Evolutionary conservation across 1,140 invertebrate species (phyloP).

Genomic region (Aporrectodea caliginosa): DNA sequence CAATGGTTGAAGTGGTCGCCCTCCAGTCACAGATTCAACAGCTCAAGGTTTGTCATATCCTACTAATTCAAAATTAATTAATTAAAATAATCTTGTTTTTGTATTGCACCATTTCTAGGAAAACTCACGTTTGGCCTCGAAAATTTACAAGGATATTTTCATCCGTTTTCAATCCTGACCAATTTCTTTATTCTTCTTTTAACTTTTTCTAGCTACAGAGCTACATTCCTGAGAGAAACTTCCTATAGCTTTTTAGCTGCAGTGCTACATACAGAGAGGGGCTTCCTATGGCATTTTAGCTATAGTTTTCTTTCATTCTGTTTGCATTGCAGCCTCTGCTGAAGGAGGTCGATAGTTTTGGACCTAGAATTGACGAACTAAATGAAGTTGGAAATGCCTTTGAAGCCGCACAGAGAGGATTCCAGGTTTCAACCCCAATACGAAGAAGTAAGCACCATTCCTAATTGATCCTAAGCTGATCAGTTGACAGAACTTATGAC

Average conservation of each 20-base stretch:
- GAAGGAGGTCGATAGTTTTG: conserved; percentile 85
- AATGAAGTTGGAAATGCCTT: conserved; percentile 83
- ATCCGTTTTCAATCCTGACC: too few relatives aligned
- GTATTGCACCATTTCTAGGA: too few relatives aligned
- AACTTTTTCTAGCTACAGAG: too few relatives aligned
- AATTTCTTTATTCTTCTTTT: too few relatives aligned
- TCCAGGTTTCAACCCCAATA: conserved; percentile 45
- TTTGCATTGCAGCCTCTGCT: conserved; percentile 65
- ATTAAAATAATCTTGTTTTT: not conserved
- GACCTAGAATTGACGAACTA: conserved; percentile 79
- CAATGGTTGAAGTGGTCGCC: conserved; percentile 80
- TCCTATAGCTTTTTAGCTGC: too few relatives aligned
- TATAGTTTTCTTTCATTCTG: not conserved
- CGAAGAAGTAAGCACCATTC: conserved; percentile 39
- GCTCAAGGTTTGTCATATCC: conserved; percentile 62
- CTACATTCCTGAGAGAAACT: too few relatives aligned
- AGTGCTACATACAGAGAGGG: too few relatives aligned
- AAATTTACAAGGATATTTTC: too few relatives aligned
- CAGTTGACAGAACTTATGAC: too few relatives aligned
- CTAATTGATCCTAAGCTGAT: too few relatives aligned
- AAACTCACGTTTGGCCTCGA: too few relatives aligned
- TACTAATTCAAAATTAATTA: not conserved
- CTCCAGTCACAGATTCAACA: conserved; percentile 79
- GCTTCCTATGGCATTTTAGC: too few relatives aligned
- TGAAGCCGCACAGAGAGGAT: conserved; percentile 70